Conservation (phyloP, 2,113 vertebrate species). For the Microtus pennsylvanicus region DNA sequence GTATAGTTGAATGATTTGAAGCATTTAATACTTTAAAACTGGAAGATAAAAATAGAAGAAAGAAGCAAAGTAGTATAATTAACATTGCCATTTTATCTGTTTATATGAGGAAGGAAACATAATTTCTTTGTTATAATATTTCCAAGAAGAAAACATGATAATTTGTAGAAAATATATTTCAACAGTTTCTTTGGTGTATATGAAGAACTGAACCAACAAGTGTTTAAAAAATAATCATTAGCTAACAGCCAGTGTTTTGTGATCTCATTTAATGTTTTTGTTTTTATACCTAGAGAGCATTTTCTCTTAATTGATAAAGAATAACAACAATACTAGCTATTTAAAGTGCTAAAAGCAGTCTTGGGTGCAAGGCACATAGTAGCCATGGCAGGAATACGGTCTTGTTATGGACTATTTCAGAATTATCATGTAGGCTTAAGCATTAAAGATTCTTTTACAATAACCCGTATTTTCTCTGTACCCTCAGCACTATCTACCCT, state of each 20-base stretch:
- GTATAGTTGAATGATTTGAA: neutral
- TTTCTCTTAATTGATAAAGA: neutral
- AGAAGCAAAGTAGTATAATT: neutral
- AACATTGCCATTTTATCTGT: neutral
- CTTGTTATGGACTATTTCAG: neutral
- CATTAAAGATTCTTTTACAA: neutral
- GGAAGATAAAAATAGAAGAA: neutral
- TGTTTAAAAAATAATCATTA: no score
- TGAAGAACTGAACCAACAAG: neutral
- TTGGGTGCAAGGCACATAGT: neutral
- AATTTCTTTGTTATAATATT: neutral
- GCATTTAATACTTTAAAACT: neutral
- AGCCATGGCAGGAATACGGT: neutral
- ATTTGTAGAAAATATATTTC: no score
- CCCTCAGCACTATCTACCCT: neutral
- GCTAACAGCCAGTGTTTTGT: no score
- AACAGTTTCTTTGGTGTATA: neutral
- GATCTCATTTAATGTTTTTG: neutral
- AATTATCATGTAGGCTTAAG: no score
- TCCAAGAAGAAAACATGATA: neutral
- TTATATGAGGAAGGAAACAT: no score
- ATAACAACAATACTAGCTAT: neutral
- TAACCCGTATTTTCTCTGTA: neutral
- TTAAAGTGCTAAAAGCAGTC: neutral
- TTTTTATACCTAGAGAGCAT: neutral